These are phyloP conservation scores for Scaptomyza graminum DNA, from an alignment of 1,140 invertebrate species.

Conservation along the genomic window DNA sequence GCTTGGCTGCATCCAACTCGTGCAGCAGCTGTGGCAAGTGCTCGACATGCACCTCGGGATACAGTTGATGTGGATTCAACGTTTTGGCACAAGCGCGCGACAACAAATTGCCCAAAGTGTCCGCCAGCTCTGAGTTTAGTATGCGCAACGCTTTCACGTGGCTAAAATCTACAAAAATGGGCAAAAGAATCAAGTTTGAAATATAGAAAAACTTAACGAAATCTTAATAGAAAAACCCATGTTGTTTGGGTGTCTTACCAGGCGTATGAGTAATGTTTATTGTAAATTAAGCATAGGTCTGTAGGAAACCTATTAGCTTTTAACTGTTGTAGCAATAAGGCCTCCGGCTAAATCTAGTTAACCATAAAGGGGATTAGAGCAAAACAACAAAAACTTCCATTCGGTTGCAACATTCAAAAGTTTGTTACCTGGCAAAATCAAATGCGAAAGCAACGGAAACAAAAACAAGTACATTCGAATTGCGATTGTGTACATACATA, in stretches of 20 bases:
- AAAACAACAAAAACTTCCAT: slow-evolving; percentile 6
- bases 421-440: not conserved
- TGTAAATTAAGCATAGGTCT: slow-evolving; percentile 12
- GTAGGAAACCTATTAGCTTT: slow-evolving; percentile 23
- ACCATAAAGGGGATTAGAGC: slow-evolving; percentile 51
- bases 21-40: slow-evolving; percentile 84
- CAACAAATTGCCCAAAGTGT: slow-evolving; percentile 96
- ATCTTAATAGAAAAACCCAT: too few relatives aligned
- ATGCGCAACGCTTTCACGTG: slow-evolving; percentile 90
- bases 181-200: too few relatives aligned
- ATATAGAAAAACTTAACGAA: not conserved
- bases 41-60: slow-evolving; percentile 86
- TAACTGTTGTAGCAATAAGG: not conserved
- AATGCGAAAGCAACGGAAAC: not conserved
- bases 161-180: slow-evolving; percentile 90
- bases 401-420: slow-evolving; percentile 6
- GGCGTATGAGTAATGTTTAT: slow-evolving; percentile 36
- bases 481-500: too few relatives aligned
- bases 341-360: slow-evolving; percentile 1
- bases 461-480: not conserved
- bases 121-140: slow-evolving; percentile 95
- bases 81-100: slow-evolving; percentile 90
- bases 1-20: slow-evolving; percentile 84
- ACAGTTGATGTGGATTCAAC: slow-evolving; percentile 91
- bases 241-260: not conserved